Evolutionary conservation across 2,888 invertebrate genomes (phyloP), one percentile per base, ranked within the genome.

Genomic region (Mesodorylaimus sp.): DNA sequence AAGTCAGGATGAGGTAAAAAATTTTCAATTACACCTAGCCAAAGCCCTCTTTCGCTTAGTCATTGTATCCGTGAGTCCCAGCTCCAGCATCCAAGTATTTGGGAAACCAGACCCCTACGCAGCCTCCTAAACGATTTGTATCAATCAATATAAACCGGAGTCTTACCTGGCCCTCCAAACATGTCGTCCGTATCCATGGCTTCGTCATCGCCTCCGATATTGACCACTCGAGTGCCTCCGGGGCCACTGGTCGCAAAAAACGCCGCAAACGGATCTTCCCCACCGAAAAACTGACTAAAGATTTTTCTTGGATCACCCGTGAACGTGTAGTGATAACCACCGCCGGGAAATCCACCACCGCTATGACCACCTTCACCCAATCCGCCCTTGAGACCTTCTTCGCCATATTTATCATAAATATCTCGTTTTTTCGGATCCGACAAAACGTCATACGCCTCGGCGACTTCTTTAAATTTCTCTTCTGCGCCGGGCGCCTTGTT

Each of bases 251-350:
- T 76, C 65, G 80, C 81, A 67, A 87, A 91, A 74, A 88, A 86
- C 27, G 78, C 76, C 51, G 82, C 81, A 72, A 91, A 97, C n/a
- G 95, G 95, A 68, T 84, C 84, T 38, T 86, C 79, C 1, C 83
- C 83, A 3, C 89, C 88, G 68, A 97, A 97, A 76, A 95, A 93
- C 71, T 91, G 89, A 0, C 87, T 84, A 70, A 97, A 97, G 24
- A 95, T 95, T 32, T 89, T 89, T 57, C 83, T 76, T 21, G 95
- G 89, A 72, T 97, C 93, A 1, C 88, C 88, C 64, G 88, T 87
- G 77, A 81, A 93, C 44, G 80, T 77, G 73, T 89, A 91, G 50
- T 80, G 76, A 73, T 77, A 82, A 56, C 76, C 76, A n/a, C n/a
- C n/a, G n/a, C n/a, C n/a, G 58, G 75, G 54, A 29, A 57, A 58